Evolutionary conservation across 2,888 invertebrate genomes (phyloP).

Genomic region (Campoplex nolae): DNA sequence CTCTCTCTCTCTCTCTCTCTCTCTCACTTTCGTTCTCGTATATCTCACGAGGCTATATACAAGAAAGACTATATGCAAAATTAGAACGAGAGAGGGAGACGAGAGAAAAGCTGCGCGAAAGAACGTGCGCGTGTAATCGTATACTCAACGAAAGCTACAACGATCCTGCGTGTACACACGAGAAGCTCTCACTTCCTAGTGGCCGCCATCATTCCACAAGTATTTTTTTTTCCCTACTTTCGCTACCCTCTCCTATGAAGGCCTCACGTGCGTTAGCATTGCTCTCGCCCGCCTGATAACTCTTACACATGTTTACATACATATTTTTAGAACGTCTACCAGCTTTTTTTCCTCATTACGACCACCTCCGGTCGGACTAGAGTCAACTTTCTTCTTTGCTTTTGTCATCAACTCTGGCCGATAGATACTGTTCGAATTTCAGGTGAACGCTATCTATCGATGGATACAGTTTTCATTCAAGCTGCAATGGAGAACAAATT

Average conservation of each 20-base stretch:
- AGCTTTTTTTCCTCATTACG: background rate
- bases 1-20: conserved; percentile 56
- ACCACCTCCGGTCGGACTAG: background rate
- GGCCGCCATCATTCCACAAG: conserved; percentile 70
- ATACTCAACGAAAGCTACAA: conserved; percentile 29
- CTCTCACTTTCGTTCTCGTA: conserved; percentile 2
- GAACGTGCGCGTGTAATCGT: conserved; percentile 61
- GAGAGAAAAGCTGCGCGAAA: conserved; percentile 65
- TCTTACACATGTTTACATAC: conserved; percentile 3
- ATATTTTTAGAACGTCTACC: background rate
- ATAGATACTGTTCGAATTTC: background rate
- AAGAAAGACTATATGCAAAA: background rate
- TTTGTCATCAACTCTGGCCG: background rate
- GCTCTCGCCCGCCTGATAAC: background rate
- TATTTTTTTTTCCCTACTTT: conserved; percentile 55
- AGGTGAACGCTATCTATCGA: no score
- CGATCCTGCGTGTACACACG: conserved; percentile 42
- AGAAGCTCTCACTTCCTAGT: conserved; percentile 41
- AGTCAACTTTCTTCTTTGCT: background rate
- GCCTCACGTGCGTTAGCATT: conserved; percentile 9
- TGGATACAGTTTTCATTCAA: background rate
- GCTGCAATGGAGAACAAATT: background rate
- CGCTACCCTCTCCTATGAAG: conserved; percentile 12
- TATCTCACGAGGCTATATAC: conserved; percentile 34
- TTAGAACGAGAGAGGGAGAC: conserved; percentile 26